Evolutionary conservation across 2,888 invertebrate genomes (phyloP), one percentile per base, ranked within the genome.

Genomic region (Drosophila meridiana): DNA sequence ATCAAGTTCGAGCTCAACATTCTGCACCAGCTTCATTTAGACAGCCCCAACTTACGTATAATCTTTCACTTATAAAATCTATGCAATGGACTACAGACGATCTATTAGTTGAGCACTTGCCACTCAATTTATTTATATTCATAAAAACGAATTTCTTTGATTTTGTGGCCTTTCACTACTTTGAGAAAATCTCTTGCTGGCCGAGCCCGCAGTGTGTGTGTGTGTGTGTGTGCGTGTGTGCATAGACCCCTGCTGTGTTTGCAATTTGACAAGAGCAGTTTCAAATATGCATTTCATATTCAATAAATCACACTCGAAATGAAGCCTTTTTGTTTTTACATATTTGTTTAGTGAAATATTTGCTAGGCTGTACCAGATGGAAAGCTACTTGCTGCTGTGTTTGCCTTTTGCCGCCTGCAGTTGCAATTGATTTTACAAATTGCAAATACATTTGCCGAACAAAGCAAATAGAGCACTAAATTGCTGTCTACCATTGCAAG

Each of bases 391-490:
- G 60, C 58, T 64, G 56, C 57, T 70, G 52, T 45, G 34, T 64
- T 66, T 69, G 56, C 56, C 74, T 57, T 36, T 53, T 70, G 66
- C 59, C 43, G 70, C 70, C 75, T 64, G 78, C 69, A 72, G 68
- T 78, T 72, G 58, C 83, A 83, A 87, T 81, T 80, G 80, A 79
- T 83, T 85, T 87, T 85, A 77, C 83, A 85, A 85, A 81, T 75
- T 73, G 76, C 84, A 80, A 76, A 83, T 73, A 80, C 67, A 82
- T 73, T 79, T 82, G 48, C 70, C 26, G 66, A 76, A 79, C 69
- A 76, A 70, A 64, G 62, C 74, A 71, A 71, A 65, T 50, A 68
- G 64, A 61, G 62, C 43, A 43, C 43, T 55, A 66, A 69, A 73
- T 66, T 63, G 76, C 72, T 57, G 52, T 63, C 77, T 52, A 64